A percentile compares a stretch with the other conserved stretches of the same genome.
Conservation (phyloP, 2,888 invertebrate genomes). For the Sinohyriopsis cumingii region DNA sequence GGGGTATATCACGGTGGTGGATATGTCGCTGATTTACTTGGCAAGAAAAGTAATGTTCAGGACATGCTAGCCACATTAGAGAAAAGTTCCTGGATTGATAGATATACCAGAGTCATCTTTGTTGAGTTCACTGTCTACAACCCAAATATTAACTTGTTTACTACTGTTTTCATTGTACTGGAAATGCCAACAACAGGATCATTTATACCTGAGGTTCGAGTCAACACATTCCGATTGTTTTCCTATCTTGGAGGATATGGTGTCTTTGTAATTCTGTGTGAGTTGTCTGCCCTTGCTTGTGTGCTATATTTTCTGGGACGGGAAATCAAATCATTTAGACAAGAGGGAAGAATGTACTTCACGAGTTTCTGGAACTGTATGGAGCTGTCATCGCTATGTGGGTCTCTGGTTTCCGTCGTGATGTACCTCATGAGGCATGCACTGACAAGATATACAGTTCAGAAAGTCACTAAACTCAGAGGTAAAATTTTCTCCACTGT, state of each 20-base stretch:
- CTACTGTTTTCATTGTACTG: constrained; percentile 44
- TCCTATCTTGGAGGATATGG: constrained; percentile 53
- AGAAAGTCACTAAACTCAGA: constrained; percentile 44
- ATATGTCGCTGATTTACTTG: constrained; percentile 50
- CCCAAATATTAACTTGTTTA: constrained; percentile 55
- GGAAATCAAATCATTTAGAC: constrained; percentile 37
- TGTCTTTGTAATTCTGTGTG: constrained; percentile 43
- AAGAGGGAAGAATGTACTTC: constrained; percentile 36
- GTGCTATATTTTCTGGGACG: constrained; percentile 44
- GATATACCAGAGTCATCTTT: constrained; percentile 47
- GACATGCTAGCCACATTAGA: constrained; percentile 24
- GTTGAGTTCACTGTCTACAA: constrained; percentile 57
- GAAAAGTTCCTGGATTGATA: constrained; percentile 46
- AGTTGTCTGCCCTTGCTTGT: constrained; percentile 39
- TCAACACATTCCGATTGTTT: constrained; percentile 51
- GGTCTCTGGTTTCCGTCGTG: constrained; percentile 40
- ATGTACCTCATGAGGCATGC: constrained; percentile 56
- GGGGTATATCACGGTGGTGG: constrained; percentile 56
- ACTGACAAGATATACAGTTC: constrained; percentile 41
- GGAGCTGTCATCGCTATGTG: constrained; percentile 42
- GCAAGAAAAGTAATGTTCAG: constrained; percentile 31
- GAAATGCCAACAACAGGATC: constrained; percentile 47
- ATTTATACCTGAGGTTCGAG: constrained; percentile 29
- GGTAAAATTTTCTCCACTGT: constrained; percentile 22
- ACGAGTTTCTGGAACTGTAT: constrained; percentile 52